phyloP scores from a whole-genome alignment of 2,113 vertebrate species.

The Menura novaehollandiae region DNA sequence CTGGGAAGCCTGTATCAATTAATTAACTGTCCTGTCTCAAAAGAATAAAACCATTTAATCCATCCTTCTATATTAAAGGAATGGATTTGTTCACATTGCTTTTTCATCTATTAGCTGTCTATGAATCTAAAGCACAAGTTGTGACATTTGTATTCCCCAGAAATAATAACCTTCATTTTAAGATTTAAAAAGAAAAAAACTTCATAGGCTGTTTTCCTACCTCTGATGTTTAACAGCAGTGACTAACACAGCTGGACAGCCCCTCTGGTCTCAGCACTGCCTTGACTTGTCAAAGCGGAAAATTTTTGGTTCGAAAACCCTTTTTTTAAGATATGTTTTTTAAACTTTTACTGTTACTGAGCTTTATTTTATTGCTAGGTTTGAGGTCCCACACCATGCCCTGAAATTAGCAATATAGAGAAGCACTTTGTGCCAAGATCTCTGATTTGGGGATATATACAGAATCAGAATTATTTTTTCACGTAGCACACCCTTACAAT shows the following conservation, averaged over 20 bases:
- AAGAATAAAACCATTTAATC: neutral
- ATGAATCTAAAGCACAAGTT: neutral
- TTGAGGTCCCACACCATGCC: neutral
- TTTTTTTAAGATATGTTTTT: neutral
- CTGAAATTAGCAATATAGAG: neutral
- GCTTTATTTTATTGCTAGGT: neutral
- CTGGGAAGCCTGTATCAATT: neutral
- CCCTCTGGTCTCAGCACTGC: neutral
- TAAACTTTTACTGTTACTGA: neutral
- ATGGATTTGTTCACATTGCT: neutral
- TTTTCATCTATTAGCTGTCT: neutral
- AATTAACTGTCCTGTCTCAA: slow-evolving; percentile 18
- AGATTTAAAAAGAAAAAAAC: neutral
- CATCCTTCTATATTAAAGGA: neutral
- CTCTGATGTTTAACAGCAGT: neutral
- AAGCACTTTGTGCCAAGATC: neutral
- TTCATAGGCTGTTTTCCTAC: neutral
- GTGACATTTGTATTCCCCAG: neutral
- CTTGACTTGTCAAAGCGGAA: neutral
- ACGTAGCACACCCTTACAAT: neutral
- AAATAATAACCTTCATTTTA: neutral
- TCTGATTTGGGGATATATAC: neutral
- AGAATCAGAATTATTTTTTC: neutral
- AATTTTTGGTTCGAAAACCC: neutral
- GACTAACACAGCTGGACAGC: neutral